phyloP scores from a whole-genome alignment of 2,113 vertebrate genomes.

The Pogonocichla stellata region DNA sequence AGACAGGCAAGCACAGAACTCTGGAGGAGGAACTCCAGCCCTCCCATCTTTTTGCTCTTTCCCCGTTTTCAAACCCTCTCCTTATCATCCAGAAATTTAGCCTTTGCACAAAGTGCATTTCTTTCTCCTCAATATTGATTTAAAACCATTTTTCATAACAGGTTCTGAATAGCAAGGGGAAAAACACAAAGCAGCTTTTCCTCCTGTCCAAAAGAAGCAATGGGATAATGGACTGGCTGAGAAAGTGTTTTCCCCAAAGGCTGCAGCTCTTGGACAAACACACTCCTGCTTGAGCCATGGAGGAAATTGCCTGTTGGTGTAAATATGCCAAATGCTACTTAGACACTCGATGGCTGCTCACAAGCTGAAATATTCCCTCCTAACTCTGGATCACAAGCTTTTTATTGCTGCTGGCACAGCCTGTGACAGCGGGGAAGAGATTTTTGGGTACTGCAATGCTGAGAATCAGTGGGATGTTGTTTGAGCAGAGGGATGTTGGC shows the following conservation, averaged over 20 bases:
- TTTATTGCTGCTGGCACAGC: neutral
- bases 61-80: neutral
- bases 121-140: neutral
- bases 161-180: neutral
- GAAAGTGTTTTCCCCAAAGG: neutral
- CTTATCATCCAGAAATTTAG: neutral
- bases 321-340: neutral
- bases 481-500: neutral
- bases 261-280: neutral
- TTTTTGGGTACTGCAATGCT: neutral
- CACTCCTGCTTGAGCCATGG: fast-evolving
- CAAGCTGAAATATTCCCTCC: neutral
- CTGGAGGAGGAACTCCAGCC: neutral
- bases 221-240: neutral
- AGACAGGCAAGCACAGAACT: neutral
- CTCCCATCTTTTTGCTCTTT: neutral
- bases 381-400: neutral
- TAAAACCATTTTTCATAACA: neutral
- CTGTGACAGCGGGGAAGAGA: neutral
- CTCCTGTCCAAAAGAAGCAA: neutral
- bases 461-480: neutral
- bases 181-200: neutral
- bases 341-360: neutral
- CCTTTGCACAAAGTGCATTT: neutral
- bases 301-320: neutral